These are phyloP conservation scores for Cyclopterus lumpus DNA, from an alignment of 2,797 vertebrate genomes.

Conservation along the genomic window DNA sequence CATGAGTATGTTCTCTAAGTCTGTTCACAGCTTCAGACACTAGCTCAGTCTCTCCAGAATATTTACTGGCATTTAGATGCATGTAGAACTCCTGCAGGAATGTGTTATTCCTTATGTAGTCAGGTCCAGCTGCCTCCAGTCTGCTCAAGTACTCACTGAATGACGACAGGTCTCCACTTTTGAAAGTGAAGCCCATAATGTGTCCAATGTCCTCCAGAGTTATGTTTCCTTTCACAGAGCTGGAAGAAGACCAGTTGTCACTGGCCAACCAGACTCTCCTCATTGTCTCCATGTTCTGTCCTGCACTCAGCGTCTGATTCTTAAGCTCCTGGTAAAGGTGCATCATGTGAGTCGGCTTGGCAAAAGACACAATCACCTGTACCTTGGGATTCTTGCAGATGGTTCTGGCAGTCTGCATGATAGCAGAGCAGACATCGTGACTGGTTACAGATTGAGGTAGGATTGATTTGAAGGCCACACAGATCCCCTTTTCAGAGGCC, in stretches of 20 bases:
- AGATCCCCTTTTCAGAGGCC: slow-evolving; percentile 82
- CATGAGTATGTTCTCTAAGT: slow-evolving; percentile 60
- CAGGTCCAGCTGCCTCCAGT: slow-evolving; percentile 54
- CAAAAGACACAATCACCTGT: slow-evolving; percentile 89
- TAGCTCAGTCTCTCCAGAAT: neutral
- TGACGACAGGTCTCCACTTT: slow-evolving; percentile 79
- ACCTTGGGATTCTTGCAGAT: slow-evolving; percentile 84
- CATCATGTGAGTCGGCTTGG: slow-evolving; percentile 83
- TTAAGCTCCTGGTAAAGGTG: slow-evolving; percentile 80
- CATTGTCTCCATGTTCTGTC: slow-evolving; percentile 66
- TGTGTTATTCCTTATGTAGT: slow-evolving; percentile 71
- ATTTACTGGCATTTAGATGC: slow-evolving; percentile 5
- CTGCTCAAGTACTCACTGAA: slow-evolving; percentile 83
- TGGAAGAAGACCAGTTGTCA: slow-evolving; percentile 88
- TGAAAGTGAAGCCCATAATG: slow-evolving; percentile 90
- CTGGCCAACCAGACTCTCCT: slow-evolving; percentile 91
- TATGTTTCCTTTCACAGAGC: slow-evolving; percentile 74
- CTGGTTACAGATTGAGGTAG: slow-evolving; percentile 85
- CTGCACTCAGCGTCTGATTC: slow-evolving; percentile 67
- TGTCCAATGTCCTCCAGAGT: slow-evolving; percentile 83
- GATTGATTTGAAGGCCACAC: slow-evolving; percentile 88
- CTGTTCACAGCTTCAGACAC: slow-evolving; percentile 18
- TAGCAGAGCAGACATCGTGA: slow-evolving; percentile 64
- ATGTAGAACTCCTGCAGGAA: slow-evolving; percentile 73
- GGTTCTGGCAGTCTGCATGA: slow-evolving; percentile 76